Conservation (phyloP, 2,797 vertebrate genomes). For the Mus spretus region DNA sequence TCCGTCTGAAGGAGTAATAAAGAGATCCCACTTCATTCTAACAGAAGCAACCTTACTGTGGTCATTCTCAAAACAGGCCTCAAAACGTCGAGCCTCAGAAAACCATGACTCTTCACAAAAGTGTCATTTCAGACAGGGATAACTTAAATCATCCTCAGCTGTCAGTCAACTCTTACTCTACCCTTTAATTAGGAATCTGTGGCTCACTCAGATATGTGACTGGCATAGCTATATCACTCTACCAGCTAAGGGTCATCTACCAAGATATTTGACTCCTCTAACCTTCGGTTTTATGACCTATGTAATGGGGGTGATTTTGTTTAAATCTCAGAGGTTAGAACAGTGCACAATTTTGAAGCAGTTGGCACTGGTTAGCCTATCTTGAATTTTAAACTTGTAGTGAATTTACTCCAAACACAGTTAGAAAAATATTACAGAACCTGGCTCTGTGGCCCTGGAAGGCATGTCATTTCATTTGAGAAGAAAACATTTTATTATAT, state of each 20-base stretch:
- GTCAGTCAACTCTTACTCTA: background rate
- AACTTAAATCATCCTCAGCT: slow-evolving; percentile 86
- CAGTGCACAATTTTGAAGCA: background rate
- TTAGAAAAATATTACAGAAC: slow-evolving; percentile 25
- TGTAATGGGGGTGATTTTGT: background rate
- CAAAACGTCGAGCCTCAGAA: slow-evolving; percentile 84
- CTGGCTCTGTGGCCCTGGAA: slow-evolving; percentile 8
- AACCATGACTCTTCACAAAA: slow-evolving; percentile 81
- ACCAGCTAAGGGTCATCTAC: background rate
- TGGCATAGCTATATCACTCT: background rate
- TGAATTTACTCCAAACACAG: slow-evolving; percentile 12
- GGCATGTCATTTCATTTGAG: slow-evolving; percentile 5
- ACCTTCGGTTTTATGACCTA: background rate
- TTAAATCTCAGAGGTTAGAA: slow-evolving; percentile 6
- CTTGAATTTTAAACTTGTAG: background rate
- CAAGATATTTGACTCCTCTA: slow-evolving; percentile 3
- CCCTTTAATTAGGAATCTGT: background rate
- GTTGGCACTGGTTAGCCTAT: background rate
- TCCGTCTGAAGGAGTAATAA: background rate
- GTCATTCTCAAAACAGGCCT: background rate
- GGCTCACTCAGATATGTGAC: background rate
- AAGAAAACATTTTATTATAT: slow-evolving; percentile 44
- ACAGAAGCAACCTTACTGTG: background rate
- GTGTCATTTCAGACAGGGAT: slow-evolving; percentile 86
- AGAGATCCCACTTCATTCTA: background rate